Base-by-base conservation (phyloP, 1,140 invertebrate species). In the Psix sp. region DNA sequence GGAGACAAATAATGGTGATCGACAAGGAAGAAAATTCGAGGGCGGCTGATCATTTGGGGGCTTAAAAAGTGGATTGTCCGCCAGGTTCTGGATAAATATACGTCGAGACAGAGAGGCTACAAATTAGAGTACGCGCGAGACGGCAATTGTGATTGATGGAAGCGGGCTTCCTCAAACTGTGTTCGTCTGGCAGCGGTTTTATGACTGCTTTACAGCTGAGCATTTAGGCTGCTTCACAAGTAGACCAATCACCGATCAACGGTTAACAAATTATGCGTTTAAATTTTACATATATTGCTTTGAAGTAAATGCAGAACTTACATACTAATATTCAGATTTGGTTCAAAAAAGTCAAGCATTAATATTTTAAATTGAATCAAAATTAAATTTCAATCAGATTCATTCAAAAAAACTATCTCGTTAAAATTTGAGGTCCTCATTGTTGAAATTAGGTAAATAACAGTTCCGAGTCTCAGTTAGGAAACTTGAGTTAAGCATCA, bases 131-230 rank as follows among this genome's bases (percentile, higher is more conserved):
- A 51, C 45, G 29, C 40, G 48, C 35, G 59, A 65, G 62, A 45
- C 67, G 65, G 51, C 63, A 57, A 71, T 60, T 71, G 67, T 76
- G 67, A 76, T 76, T 76, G 74, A 77, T 77, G 68, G 54, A 77
- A 68, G 24, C 26, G 51, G 40, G 60, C 46, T 65, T 70, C 46
- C 59, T 66, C 42, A 57, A 62, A 52, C 56, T 40, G 33, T 33
- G 18, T 24, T 18, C 24, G 67, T 51, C 24, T 65, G 24, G 29
- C 2, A 40, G 46, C 31, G 16, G 57, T 54, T 74, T 74, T 67
- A 63, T 65, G 60, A 73, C 60, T 36, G 46, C 49, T 62, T 68
- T 67, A 63, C 29, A 59, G 57, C 49, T 39, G 38, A 40, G 17
- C 35, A 24, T 56, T 74, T 54, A 35, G 33, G 39, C 36, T 62